Evolutionary conservation across 1,140 invertebrate genomes (phyloP), one percentile per base, ranked within the genome.

Genomic region (Drosophila tsacasi): DNA sequence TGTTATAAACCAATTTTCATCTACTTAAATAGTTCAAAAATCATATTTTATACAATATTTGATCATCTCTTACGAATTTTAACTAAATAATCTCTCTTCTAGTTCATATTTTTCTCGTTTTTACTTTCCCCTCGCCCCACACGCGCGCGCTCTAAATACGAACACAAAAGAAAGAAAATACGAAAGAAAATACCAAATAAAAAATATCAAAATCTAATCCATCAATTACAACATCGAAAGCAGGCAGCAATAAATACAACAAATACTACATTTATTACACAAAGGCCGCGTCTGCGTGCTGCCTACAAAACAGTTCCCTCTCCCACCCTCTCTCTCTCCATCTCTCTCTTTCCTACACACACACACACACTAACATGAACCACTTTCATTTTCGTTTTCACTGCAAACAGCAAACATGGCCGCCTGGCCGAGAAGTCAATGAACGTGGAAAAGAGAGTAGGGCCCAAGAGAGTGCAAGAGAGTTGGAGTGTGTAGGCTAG

Each of bases 361-460:
- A 27, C 63, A 42, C 58, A 49, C 37, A 77, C 81, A 21, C n/a
- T n/a, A 37, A 63, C 76, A 68, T 79, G 86, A 82, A 76, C 87
- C 86, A 90, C 86, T 90, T 90, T 90, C 86, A 69, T 91, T 90
- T 90, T 90, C 86, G 79, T 79, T 79, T 79, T 79, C 77, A 74
- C 76, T 79, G 65, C 66, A 71, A 64, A 42, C 66, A 65, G 65
- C 81, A 79, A 73, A 64, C 68, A 64, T 72, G 59, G 57, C 71
- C 40, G 68, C 65, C 72, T 71, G 57, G 58, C 59, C 46, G 68
- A 84, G 67, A 80, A 90, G 85, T 90, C 85, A 90, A 90, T 90
- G 85, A 85, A 90, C 85, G 86, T 60, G 54, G 64, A 73, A 65
- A 59, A 60, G 63, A 66, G 63, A 55, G 52, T 55, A n/a, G n/a